A percentile compares a stretch with the other conserved stretches of the same genome.
These are phyloP conservation scores for Reticulitermes speratus DNA, from an alignment of 1,140 invertebrate species.

Conservation along the genomic window DNA sequence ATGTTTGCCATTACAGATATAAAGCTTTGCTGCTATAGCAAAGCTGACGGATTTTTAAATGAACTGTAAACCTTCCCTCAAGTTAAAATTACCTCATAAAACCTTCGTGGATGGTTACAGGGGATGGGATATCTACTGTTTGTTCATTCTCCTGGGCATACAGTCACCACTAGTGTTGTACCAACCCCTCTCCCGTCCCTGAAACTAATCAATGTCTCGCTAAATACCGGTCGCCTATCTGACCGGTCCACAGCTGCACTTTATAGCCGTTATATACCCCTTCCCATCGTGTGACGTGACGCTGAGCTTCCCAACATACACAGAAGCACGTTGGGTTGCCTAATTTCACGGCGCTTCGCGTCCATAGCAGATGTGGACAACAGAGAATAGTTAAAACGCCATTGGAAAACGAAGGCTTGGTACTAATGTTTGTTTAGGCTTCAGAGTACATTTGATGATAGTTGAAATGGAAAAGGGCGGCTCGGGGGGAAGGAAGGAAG, in stretches of 20 bases:
- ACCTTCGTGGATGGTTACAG: neutral
- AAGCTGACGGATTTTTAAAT: constrained; percentile 16
- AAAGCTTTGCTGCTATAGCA: neutral
- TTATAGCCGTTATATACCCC: neutral
- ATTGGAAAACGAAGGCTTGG: neutral
- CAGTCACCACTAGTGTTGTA: neutral
- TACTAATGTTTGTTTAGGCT: neutral
- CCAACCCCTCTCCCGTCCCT: neutral
- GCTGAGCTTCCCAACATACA: constrained; percentile 9
- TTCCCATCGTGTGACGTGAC: neutral
- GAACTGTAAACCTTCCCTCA: neutral
- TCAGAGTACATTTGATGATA: neutral
- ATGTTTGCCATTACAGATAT: neutral
- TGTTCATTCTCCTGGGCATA: neutral
- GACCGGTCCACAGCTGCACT: constrained; percentile 3
- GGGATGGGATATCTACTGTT: neutral
- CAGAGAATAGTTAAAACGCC: neutral
- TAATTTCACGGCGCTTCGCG: constrained; percentile 12
- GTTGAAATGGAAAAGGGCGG: neutral
- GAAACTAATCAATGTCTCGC: constrained; percentile 15
- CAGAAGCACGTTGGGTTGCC: constrained; percentile 4
- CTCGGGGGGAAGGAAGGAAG: too few relatives aligned
- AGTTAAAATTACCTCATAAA: constrained; percentile 17
- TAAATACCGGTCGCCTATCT: constrained; percentile 14
- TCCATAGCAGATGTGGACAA: constrained; percentile 10